Base-by-base conservation (phyloP, 2,797 vertebrate species). In the Pseudochromis fuscus region DNA sequence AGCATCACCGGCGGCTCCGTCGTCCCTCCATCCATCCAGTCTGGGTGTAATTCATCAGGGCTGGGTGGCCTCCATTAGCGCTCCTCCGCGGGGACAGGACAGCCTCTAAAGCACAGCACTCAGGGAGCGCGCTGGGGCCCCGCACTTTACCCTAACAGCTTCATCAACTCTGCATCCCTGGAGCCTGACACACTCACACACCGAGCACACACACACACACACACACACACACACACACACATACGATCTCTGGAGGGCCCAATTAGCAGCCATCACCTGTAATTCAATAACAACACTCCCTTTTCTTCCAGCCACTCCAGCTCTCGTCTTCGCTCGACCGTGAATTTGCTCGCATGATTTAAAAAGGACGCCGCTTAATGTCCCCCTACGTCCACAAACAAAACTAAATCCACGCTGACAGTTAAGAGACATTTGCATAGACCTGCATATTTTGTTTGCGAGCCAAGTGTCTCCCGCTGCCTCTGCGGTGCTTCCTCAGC, bases 211-310 rank as follows among this genome's bases (percentile, higher is more conserved):
- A 55, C 63, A 67, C 60, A 57, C 27, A 68, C 53, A 74, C 30
- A 68, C 21, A 67, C 62, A 58, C 51, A 67, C 50, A 70, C 53
- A 69, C 50, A 69, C 59, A 65, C 69, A 77, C 62, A n/a, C n/a
- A n/a, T n/a, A n/a, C n/a, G n/a, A n/a, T 60, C 88, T 89, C 90
- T 90, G 69, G 84, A 89, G 90, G 87, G 79, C 58, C 89, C 89
- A 91, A 92, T 92, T 92, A 91, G 87, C 83, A 84, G 65, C 84
- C 90, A 89, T 92, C 89, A 92, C 88, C 89, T 88, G 86, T 88
- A 91, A 91, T 91, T 90, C 87, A 91, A 90, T 92, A 87, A 89
- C 82, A 85, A 81, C 82, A 46, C 85, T 79, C 70, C 72, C 69
- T 81, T 79, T n/a, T 75, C 79, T 78, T 79, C 44, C 65, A 23